phyloP scores from a whole-genome alignment of 2,113 vertebrate species.

The Nematolebias whitei region DNA sequence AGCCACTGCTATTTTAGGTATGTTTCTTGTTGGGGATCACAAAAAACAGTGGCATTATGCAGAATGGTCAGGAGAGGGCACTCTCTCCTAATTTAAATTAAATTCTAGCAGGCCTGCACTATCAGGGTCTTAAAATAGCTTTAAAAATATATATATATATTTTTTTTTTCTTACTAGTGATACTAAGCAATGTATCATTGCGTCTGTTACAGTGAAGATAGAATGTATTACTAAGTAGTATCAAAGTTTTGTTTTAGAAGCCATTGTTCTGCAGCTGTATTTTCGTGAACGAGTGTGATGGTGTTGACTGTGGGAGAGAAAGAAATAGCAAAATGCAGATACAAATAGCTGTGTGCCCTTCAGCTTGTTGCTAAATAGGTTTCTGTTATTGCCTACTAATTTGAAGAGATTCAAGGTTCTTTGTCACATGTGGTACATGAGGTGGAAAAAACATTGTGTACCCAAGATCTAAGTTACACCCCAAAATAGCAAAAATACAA shows the following conservation, averaged over 20 bases:
- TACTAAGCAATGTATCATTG: no score
- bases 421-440: no score
- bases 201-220: conserved; percentile 1
- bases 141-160: no score
- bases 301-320: no score
- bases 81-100: conserved; percentile 20
- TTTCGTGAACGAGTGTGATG: conserved; percentile 39
- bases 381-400: conserved; percentile 30
- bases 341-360: conserved; percentile 53
- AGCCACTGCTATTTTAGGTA: no score
- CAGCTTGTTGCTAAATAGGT: conserved; percentile 28
- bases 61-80: conserved; percentile 48
- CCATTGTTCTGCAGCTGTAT: background rate
- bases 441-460: no score
- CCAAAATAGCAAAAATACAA: no score
- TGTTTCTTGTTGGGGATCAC: no score
- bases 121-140: conserved; percentile 4
- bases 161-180: background rate
- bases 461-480: no score
- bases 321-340: conserved; percentile 59
- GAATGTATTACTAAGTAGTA: background rate
- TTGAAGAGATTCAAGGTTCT: conserved; percentile 32
- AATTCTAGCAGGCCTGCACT: background rate
- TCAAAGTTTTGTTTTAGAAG: conserved; percentile 1
- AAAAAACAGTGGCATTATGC: no score